phyloP scores from a whole-genome alignment of 2,797 vertebrate species.

The Xerus rutilus region DNA sequence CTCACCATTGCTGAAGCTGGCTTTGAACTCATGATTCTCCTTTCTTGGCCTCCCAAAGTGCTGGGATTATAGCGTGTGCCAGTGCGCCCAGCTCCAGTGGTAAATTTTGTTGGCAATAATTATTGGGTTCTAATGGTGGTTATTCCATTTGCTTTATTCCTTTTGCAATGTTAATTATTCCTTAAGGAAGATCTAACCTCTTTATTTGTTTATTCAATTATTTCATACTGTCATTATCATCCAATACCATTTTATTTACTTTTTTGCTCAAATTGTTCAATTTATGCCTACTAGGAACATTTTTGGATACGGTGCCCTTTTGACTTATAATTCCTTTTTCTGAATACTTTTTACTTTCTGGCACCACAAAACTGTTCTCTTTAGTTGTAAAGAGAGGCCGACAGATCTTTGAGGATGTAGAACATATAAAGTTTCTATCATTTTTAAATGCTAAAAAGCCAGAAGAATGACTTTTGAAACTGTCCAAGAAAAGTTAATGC shows the following conservation, averaged over 20 bases:
- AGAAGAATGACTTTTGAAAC: slow-evolving; percentile 7
- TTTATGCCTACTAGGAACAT: neutral
- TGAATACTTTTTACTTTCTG: neutral
- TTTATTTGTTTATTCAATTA: slow-evolving; percentile 34
- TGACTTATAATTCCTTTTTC: neutral
- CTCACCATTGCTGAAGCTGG: too few species aligned
- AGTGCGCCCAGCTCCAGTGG: neutral
- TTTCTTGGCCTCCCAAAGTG: too few species aligned
- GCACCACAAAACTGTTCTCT: neutral
- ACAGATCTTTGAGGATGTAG: neutral
- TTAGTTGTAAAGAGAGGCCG: neutral
- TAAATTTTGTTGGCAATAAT: slow-evolving; percentile 21
- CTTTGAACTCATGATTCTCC: too few species aligned
- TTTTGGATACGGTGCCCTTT: neutral
- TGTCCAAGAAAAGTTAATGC: neutral
- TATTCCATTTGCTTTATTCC: neutral
- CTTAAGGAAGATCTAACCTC: neutral
- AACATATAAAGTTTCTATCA: neutral
- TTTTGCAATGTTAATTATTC: neutral
- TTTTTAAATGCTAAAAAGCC: slow-evolving; percentile 8
- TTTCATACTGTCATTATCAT: neutral
- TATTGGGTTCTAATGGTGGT: neutral
- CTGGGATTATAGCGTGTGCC: too few species aligned
- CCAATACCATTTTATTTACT: neutral
- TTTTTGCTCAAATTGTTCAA: neutral